Conservation (phyloP, 2,113 vertebrate genomes). For the Caloenas nicobarica region DNA sequence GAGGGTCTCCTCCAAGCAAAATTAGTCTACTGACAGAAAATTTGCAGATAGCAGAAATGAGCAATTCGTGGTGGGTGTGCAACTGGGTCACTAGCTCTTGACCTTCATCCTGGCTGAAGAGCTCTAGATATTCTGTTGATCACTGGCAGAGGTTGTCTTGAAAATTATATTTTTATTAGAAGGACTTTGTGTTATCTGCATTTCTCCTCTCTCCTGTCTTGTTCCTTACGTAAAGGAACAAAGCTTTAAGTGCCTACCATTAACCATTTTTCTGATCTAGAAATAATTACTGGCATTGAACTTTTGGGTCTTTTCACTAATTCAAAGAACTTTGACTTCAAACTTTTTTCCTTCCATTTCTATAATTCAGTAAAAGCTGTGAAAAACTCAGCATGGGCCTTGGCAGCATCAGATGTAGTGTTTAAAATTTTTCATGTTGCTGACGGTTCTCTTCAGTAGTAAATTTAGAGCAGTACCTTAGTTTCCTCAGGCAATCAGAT, state of each 20-base stretch:
- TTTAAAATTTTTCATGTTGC: neutral
- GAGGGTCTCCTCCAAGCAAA: too few species aligned
- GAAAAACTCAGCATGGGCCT: neutral
- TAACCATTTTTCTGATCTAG: too few species aligned
- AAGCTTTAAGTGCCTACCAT: too few species aligned
- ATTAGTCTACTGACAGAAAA: neutral
- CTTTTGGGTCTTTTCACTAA: neutral
- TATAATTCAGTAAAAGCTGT: neutral
- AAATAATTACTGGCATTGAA: neutral
- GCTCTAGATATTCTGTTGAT: neutral
- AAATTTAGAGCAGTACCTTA: neutral
- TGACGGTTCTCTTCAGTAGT: neutral
- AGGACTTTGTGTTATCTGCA: too few species aligned
- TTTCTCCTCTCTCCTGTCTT: too few species aligned
- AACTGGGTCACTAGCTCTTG: neutral
- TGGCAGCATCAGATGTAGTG: neutral
- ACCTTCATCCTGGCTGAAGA: neutral
- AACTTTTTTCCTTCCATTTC: neutral
- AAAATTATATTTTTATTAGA: neutral
- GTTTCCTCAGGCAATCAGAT: neutral
- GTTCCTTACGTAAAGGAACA: too few species aligned
- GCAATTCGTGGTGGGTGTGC: fast-evolving
- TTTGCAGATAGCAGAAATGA: neutral
- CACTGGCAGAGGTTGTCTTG: neutral
- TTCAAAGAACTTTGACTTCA: neutral